phyloP scores from a whole-genome alignment of 30 jellyfish, hydroid and myxozoan genomes.

The Turritopsis dohrnii region DNA sequence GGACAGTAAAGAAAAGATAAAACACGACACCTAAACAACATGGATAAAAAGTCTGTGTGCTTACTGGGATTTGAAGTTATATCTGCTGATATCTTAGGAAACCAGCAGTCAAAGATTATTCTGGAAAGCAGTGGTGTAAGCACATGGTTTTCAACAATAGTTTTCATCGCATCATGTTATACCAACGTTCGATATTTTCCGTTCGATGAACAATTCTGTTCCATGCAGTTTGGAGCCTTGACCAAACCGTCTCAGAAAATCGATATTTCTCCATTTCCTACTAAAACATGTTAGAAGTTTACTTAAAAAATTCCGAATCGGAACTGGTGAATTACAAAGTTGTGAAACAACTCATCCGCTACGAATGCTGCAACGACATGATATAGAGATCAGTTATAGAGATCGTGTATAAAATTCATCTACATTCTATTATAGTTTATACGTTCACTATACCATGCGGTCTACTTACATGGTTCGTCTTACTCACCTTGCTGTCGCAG shows the following conservation, averaged over 20 bases:
- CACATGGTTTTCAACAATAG: conserved; percentile 68
- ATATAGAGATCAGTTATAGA: too few relatives aligned
- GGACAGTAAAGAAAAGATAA: too few relatives aligned
- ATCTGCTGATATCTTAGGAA: too few relatives aligned
- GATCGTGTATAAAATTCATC: conserved; percentile 48
- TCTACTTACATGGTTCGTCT: conserved; percentile 45
- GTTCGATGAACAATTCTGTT: conserved; percentile 58
- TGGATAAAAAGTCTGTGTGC: too few relatives aligned
- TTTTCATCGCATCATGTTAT: conserved; percentile 53
- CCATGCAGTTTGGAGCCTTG: conserved; percentile 69
- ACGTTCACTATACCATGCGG: conserved; percentile 62
- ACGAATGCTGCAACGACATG: conserved; percentile 53
- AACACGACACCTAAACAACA: too few relatives aligned
- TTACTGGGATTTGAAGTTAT: too few relatives aligned
- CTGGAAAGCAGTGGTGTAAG: conserved; percentile 36
- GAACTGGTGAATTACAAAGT: conserved; percentile 44
- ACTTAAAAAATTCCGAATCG: conserved; percentile 70
- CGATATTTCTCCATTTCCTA: neutral
- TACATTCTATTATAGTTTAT: conserved; percentile 60
- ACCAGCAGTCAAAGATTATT: conserved; percentile 43
- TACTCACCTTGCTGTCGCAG: conserved; percentile 51
- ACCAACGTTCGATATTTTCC: conserved; percentile 66
- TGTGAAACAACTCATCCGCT: conserved; percentile 8
- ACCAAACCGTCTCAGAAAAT: conserved; percentile 7
- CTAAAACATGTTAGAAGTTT: neutral